These are phyloP conservation scores for Drosophila ezoana DNA, from an alignment of 2,888 invertebrate species.

Conservation along the genomic window DNA sequence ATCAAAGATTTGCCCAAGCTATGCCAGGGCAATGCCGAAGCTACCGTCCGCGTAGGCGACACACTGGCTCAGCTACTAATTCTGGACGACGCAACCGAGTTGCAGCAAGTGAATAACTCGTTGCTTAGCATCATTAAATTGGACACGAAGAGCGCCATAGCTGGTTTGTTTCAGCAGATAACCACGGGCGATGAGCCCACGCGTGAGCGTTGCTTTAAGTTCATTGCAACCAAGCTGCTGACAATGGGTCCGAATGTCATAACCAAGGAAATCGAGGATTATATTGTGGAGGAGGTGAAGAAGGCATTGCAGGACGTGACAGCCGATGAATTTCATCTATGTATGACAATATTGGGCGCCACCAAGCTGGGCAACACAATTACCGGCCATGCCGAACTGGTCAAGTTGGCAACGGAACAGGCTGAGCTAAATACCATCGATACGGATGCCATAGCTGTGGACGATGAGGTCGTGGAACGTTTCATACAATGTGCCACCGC, in stretches of 20 bases:
- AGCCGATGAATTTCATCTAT: conserved; percentile 95
- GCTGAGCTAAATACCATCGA: conserved; percentile 91
- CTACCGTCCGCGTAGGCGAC: conserved; percentile 94
- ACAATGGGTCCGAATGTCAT: conserved; percentile 91
- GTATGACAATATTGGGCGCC: conserved; percentile 93
- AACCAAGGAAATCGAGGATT: conserved; percentile 93
- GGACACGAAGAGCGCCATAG: conserved; percentile 86
- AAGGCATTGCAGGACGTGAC: conserved; percentile 94
- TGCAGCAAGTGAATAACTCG: conserved; percentile 93
- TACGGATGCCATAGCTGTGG: conserved; percentile 85
- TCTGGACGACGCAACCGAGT: conserved; percentile 93
- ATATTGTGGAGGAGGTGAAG: conserved; percentile 92
- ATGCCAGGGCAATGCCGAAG: conserved; percentile 93
- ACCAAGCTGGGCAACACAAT: conserved; percentile 93
- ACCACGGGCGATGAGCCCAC: conserved; percentile 90
- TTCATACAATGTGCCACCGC: conserved; percentile 94
- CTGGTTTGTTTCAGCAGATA: conserved; percentile 90
- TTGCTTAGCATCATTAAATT: conserved; percentile 87
- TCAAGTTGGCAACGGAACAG: conserved; percentile 93
- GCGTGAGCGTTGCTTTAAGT: conserved; percentile 94
- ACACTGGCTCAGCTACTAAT: conserved; percentile 96
- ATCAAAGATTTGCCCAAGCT: conserved; percentile 95
- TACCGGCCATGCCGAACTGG: conserved; percentile 93
- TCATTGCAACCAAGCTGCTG: conserved; percentile 93
- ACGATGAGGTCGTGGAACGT: conserved; percentile 91